Evolutionary conservation across 1,140 invertebrate genomes (phyloP), one percentile per base, ranked within the genome.

Genomic region (Tribolium castaneum): DNA sequence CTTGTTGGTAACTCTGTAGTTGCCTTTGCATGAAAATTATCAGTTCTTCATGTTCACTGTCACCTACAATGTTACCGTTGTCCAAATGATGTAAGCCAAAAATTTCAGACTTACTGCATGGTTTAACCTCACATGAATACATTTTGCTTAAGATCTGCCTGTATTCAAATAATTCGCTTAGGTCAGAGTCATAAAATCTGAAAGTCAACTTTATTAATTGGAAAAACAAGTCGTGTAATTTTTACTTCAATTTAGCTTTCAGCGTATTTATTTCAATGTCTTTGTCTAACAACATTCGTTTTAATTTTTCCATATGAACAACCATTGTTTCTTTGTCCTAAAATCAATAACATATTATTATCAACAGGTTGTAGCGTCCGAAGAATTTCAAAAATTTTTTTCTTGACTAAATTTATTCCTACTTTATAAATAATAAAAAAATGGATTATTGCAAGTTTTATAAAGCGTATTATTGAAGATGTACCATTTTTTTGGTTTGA

Each of bases 261-360:
- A 84, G 54, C 54, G 74, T 79, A 50, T 83, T 75, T 4, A 83
- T 49, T 66, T 84, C 82, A 16, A 80, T 54, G 25, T 80, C 81
- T 73, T 83, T 84, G 62, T 84, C 83, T 6, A 84, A 56, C 14
- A 84, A 66, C 78, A 84, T 82, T 77, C 78, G 82, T 66, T 80
- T 83, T 6, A 84, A 59, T 62, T 75, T 81, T 70, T 83, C 83
- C 52, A 51, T 59, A 13, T 80, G 78, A 34, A 16, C 34, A 7
- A 34, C 34, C 19, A 79, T 34, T 19, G 72, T 80, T 10, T 62
- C 71, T 54, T 66, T 73, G 72, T 81, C 77, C 79, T 80, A 70
- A 22, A 78, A 76, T 66, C 54, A 59, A 59, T 59, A 59, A 22
- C 1, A 19, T 2, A 19, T 19, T 19, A 19, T 19, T 1, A 19